phyloP scores from a whole-genome alignment of 2,888 invertebrate species.

The Drosophila monieri region DNA sequence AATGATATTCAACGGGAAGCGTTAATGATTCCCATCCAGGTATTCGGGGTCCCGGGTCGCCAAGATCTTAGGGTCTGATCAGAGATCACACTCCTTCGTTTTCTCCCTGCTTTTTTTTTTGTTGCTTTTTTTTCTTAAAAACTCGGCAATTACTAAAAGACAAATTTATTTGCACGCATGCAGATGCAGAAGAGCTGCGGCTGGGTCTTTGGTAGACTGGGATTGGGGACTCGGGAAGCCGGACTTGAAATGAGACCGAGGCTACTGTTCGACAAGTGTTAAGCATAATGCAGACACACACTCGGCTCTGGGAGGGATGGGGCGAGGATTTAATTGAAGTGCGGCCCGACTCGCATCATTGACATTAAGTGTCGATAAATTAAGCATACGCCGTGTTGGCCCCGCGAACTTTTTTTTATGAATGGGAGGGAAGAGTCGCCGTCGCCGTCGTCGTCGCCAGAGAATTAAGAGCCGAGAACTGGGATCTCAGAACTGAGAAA shows the following conservation, averaged over 20 bases:
- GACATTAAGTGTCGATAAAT: constrained; percentile 82
- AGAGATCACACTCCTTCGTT: not conserved
- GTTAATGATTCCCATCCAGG: constrained; percentile 65
- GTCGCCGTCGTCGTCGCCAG: not conserved
- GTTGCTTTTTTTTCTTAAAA: constrained; percentile 31
- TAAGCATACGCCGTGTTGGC: constrained; percentile 73
- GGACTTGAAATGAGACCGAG: constrained; percentile 9
- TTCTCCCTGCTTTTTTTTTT: too few species aligned
- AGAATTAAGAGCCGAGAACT: not conserved
- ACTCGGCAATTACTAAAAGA: constrained; percentile 82
- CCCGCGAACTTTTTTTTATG: constrained; percentile 44
- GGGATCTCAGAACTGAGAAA: constrained; percentile 20
- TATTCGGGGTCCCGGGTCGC: constrained; percentile 10
- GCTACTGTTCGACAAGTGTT: constrained; percentile 76
- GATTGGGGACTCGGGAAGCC: constrained; percentile 2
- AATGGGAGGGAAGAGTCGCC: constrained; percentile 35
- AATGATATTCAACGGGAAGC: constrained; percentile 78
- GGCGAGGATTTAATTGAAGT: constrained; percentile 70
- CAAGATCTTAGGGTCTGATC: constrained; percentile 2
- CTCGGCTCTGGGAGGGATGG: constrained; percentile 1
- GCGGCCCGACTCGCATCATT: constrained; percentile 72
- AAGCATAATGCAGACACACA: constrained; percentile 79
- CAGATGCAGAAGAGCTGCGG: constrained; percentile 53
- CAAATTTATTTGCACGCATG: constrained; percentile 83
- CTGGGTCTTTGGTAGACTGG: constrained; percentile 41